Evolutionary conservation across 2,888 invertebrate species (phyloP).

Genomic region (Lithosia quadra): DNA sequence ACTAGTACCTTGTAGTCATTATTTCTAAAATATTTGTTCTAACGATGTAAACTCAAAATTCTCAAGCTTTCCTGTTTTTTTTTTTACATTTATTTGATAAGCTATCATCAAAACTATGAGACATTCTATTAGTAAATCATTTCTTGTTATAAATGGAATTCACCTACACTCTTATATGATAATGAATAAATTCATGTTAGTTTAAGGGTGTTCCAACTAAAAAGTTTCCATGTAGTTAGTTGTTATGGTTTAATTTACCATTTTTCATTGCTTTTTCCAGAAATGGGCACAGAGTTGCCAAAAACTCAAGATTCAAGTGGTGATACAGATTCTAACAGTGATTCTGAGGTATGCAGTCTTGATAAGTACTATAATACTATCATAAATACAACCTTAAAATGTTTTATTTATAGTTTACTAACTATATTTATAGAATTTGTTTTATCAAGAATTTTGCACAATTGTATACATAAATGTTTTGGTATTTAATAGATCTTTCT

Average conservation of each 20-base stretch:
- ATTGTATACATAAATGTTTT: background rate
- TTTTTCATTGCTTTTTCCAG: constrained; percentile 61
- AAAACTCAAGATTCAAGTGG: constrained; percentile 85
- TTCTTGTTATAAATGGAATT: constrained; percentile 8
- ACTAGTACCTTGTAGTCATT: constrained; percentile 59
- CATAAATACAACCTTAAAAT: background rate
- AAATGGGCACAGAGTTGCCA: constrained; percentile 86
- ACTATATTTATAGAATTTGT: background rate
- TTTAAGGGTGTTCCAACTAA: constrained; percentile 44
- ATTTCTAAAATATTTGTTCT: constrained; percentile 31
- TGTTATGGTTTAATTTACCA: background rate
- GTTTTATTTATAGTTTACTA: background rate
- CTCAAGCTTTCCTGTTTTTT: background rate
- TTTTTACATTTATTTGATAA: background rate
- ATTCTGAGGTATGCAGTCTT: constrained; percentile 79
- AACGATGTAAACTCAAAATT: background rate
- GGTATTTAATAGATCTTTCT: constrained; percentile 9
- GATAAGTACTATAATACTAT: background rate
- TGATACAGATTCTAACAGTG: constrained; percentile 88
- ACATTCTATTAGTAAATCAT: background rate
- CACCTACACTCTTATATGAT: constrained; percentile 37
- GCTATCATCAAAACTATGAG: background rate
- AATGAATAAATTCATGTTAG: constrained; percentile 36
- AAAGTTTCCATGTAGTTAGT: background rate
- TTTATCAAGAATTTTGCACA: background rate